Percentiles rank a stretch among this genome's conserved stretches.
phyloP scores from a whole-genome alignment of 2,797 vertebrate species.

The Austrolebias charrua region DNA sequence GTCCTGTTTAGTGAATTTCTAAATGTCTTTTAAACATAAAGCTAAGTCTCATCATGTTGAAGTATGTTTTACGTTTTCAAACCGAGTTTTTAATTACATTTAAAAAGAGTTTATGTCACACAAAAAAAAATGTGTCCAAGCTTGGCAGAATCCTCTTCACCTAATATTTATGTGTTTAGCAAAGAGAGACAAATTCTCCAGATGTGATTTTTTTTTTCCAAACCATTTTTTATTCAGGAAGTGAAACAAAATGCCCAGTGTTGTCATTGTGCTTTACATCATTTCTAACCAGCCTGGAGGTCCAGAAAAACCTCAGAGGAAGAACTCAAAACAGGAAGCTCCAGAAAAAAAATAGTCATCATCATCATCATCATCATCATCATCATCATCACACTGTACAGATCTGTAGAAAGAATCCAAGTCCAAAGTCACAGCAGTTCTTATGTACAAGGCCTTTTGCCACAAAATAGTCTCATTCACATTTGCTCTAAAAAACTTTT shows the following conservation, averaged over 20 bases:
- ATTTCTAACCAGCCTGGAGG: conserved; percentile 51
- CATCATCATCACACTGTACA: conserved; percentile 71
- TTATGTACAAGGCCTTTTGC: conserved; percentile 79
- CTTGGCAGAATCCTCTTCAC: no score
- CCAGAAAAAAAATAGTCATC: conserved; percentile 59
- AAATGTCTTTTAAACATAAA: neutral
- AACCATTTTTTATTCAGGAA: conserved; percentile 83
- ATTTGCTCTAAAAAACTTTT: conserved; percentile 58
- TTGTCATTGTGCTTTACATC: conserved; percentile 86
- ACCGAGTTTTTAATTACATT: neutral
- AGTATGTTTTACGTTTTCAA: neutral
- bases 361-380: conserved; percentile 34
- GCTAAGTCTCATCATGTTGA: neutral
- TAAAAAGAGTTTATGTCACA: neutral
- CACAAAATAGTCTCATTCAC: conserved; percentile 64
- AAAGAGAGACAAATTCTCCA: neutral
- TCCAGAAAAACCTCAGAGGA: conserved; percentile 58
- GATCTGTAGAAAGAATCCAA: conserved; percentile 80
- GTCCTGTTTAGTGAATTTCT: no score
- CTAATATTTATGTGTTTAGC: no score
- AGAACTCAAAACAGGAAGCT: conserved; percentile 69
- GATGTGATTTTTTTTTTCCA: conserved; percentile 7
- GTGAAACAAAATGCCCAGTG: conserved; percentile 82
- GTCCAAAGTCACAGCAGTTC: conserved; percentile 73
- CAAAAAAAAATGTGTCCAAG: neutral